Evolutionary conservation across 2,888 invertebrate genomes (phyloP).

Genomic region (Meta bourneti): DNA sequence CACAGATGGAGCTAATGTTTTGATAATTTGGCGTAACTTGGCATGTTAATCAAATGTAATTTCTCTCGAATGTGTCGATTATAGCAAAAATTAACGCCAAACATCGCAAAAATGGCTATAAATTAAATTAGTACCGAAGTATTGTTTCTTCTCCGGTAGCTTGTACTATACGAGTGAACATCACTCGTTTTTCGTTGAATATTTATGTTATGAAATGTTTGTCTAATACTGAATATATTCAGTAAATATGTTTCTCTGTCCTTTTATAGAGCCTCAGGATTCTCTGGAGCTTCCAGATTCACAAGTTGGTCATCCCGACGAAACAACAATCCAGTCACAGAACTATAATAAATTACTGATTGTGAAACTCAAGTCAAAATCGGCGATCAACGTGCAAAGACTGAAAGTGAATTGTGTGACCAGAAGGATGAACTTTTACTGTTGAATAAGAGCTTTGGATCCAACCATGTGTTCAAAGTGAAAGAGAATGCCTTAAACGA

Average conservation of each 20-base stretch:
- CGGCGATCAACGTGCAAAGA: neutral
- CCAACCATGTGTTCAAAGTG: constrained; percentile 20
- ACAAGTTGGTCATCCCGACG: constrained; percentile 78
- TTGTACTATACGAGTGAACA: no score
- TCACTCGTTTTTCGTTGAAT: no score
- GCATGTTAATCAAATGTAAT: no score
- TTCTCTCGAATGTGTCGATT: no score
- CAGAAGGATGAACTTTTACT: constrained; percentile 11
- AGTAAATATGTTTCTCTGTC: neutral
- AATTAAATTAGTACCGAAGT: neutral
- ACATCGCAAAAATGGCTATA: no score
- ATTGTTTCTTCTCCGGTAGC: neutral
- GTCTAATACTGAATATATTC: neutral
- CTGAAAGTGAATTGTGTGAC: neutral
- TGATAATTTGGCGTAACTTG: no score
- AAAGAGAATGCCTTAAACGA: neutral
- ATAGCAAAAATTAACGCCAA: no score
- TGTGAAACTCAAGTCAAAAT: neutral
- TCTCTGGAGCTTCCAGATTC: constrained; percentile 77
- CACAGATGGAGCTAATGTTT: no score
- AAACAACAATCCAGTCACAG: constrained; percentile 76
- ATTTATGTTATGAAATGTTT: no score
- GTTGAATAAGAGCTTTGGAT: neutral
- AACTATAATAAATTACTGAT: constrained; percentile 57
- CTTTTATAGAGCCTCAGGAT: constrained; percentile 74